A percentile compares a stretch with the other conserved stretches of the same genome.
Evolutionary conservation across 2,888 invertebrate genomes (phyloP).

Genomic region (Drosophila greeni): DNA sequence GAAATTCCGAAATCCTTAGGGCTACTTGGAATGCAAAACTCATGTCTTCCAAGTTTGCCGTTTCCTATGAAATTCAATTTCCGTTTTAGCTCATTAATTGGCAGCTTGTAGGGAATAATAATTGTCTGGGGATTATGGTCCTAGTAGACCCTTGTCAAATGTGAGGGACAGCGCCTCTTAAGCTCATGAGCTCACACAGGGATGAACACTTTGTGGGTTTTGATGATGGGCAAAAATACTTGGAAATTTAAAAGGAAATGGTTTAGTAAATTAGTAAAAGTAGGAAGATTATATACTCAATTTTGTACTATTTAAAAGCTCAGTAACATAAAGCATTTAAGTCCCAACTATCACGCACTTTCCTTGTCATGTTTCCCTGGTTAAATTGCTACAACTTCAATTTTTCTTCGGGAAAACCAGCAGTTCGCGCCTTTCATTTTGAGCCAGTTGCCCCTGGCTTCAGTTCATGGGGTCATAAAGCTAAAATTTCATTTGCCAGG

Average conservation of each 20-base stretch:
- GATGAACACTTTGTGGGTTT: neutral
- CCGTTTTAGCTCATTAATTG: slow-evolving; percentile 18
- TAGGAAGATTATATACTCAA: rapidly evolving
- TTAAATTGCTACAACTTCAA: slow-evolving; percentile 2
- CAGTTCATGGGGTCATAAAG: slow-evolving; percentile 5
- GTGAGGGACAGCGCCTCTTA: neutral
- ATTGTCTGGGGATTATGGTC: neutral
- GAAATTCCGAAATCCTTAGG: neutral
- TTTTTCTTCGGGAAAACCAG: neutral
- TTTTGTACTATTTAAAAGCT: neutral
- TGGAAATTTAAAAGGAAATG: neutral
- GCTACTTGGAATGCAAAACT: slow-evolving; percentile 11
- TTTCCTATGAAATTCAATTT: slow-evolving; percentile 6
- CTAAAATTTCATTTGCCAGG: slow-evolving; percentile 9
- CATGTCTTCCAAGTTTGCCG: slow-evolving; percentile 6
- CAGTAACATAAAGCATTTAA: neutral
- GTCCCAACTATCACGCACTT: neutral
- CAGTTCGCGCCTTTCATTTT: neutral
- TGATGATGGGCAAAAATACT: neutral
- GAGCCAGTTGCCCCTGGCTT: neutral
- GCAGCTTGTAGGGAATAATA: slow-evolving; percentile 10
- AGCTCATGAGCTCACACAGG: neutral
- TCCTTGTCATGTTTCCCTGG: neutral
- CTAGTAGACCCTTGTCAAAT: slow-evolving; percentile 6
- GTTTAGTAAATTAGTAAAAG: too few species aligned